Evolutionary conservation across 2,888 invertebrate species (phyloP).

Genomic region (Drosophila nigritarsus): DNA sequence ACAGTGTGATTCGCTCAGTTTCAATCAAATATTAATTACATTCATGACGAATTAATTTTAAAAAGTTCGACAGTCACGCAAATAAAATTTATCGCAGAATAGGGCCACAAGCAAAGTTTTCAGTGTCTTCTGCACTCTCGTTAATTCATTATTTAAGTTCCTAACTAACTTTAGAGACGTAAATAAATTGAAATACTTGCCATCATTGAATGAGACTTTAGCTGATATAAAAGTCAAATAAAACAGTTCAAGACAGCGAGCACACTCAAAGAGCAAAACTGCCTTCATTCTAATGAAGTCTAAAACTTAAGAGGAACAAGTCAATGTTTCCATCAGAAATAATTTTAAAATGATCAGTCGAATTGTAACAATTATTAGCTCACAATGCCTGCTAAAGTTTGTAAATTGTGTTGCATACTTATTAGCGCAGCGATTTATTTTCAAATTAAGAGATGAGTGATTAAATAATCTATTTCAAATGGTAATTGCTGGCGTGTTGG

Average conservation of each 20-base stretch:
- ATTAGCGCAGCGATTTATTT: constrained; percentile 20
- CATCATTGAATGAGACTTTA: neutral
- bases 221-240: neutral
- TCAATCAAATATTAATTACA: constrained; percentile 8
- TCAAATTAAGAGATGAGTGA: neutral
- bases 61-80: too few species aligned
- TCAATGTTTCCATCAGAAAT: neutral
- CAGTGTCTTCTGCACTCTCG: neutral
- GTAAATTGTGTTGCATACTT: constrained; percentile 37
- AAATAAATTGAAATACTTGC: neutral
- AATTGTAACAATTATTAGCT: neutral
- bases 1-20: neutral
- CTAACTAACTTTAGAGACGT: neutral
- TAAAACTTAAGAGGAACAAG: neutral
- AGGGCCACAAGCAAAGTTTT: neutral
- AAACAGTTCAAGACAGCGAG: neutral
- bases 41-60: neutral
- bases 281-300: too few species aligned
- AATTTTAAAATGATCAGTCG: neutral
- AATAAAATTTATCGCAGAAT: neutral
- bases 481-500: constrained; percentile 24
- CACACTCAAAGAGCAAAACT: neutral
- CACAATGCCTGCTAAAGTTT: neutral
- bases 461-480: constrained; percentile 7
- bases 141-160: neutral